Evolutionary conservation across 2,888 invertebrate species (phyloP).

Genomic region (Mythimna loreyi): DNA sequence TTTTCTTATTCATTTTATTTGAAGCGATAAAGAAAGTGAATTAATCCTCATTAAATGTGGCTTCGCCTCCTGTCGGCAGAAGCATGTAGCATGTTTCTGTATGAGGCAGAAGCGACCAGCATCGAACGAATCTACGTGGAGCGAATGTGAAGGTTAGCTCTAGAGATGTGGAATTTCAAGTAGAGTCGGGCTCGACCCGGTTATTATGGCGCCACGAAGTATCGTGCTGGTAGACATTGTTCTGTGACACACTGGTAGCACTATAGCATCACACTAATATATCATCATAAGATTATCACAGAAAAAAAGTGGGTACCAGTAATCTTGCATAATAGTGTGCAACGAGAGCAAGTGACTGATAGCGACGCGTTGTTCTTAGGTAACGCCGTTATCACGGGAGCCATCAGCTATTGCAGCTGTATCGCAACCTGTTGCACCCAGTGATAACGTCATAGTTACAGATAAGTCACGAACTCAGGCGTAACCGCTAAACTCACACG

Average conservation of each 20-base stretch:
- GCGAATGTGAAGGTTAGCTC: too few species aligned
- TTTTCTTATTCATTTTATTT: too few species aligned
- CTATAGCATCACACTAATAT: background rate
- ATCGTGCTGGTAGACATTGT: background rate
- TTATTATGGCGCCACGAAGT: too few species aligned
- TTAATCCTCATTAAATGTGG: too few species aligned
- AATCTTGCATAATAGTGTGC: slow-evolving; percentile 1
- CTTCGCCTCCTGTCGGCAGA: too few species aligned
- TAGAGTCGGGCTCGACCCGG: background rate
- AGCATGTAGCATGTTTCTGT: too few species aligned
- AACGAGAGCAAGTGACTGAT: slow-evolving; percentile 13
- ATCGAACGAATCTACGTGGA: too few species aligned
- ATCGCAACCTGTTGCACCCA: slow-evolving; percentile 34
- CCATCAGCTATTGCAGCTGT: background rate
- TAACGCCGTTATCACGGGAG: slow-evolving; percentile 3
- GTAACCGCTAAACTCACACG: slow-evolving; percentile 2
- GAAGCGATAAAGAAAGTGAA: too few species aligned
- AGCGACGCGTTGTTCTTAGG: background rate
- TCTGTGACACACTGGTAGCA: background rate
- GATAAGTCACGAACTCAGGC: slow-evolving; percentile 35
- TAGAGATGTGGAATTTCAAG: too few species aligned
- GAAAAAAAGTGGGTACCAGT: slow-evolving; percentile 11
- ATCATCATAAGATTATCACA: too few species aligned
- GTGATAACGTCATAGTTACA: slow-evolving; percentile 19
- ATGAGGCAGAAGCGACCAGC: too few species aligned